Evolutionary conservation across 1,140 invertebrate genomes (phyloP).

Genomic region (Yoshiicerus persimilis): DNA sequence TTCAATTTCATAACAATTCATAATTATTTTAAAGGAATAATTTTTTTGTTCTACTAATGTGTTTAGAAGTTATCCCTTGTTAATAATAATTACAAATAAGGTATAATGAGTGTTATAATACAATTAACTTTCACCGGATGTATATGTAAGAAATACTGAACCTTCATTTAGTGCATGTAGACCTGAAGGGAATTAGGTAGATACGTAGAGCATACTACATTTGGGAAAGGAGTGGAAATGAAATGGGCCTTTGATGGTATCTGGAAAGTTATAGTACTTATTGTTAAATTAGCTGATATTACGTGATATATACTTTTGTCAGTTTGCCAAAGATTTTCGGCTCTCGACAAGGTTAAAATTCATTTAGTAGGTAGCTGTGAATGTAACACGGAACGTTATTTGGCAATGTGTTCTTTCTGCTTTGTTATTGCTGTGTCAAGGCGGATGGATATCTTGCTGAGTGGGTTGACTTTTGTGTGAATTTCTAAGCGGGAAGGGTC

Average conservation of each 20-base stretch:
- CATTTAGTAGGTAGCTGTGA: background rate
- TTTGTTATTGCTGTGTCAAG: background rate
- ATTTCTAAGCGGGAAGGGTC: background rate
- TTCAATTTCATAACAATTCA: background rate
- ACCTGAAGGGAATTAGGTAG: background rate
- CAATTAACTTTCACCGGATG: too few species aligned
- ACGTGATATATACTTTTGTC: background rate
- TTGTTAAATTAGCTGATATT: background rate
- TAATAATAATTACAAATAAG: too few species aligned
- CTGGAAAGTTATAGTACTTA: background rate
- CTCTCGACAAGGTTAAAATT: background rate
- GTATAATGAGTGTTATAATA: too few species aligned
- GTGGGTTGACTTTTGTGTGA: background rate
- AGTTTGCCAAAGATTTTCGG: background rate
- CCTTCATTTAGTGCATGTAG: background rate
- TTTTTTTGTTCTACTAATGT: background rate
- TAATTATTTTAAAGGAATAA: background rate
- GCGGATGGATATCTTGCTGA: background rate
- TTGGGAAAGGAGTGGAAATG: background rate
- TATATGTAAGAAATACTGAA: background rate
- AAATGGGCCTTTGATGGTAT: background rate
- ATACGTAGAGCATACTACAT: background rate
- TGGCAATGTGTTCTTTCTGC: background rate
- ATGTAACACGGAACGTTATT: background rate
- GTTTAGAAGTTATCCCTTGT: background rate